Evolutionary conservation across 1,140 invertebrate species (phyloP), one percentile per base, ranked within the genome.

Genomic region (Wasmannia auropunctata): DNA sequence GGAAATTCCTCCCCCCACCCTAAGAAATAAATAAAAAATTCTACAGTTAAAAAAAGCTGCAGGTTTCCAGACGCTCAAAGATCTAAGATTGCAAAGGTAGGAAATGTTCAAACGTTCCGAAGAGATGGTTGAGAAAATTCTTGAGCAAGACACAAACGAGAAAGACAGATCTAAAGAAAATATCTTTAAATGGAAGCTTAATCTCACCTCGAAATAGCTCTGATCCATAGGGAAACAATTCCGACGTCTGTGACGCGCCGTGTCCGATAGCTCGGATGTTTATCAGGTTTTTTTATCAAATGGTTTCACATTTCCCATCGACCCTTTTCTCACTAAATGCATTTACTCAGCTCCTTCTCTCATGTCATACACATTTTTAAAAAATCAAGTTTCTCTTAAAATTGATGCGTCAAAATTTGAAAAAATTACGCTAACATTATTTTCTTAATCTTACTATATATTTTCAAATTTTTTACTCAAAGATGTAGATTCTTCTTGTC

Each of bases 201-300:
- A 72, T 72, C 31, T 69, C 10, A 37, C 10, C 43, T 67, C 43
- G 54, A 46, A 79, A 67, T 51, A 40, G n/a, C 46, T 80, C 19
- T 70, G 77, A 80, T 80, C 7, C 46, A 80, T 16, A 43, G 54
- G 16, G 3, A 80, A 70, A 69, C 62, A 80, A 80, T 69, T 10
- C 14, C 46, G n/a, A 69, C n/a, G 62, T 34, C 3, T 43, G 11
- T 56, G 51, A 70, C n/a, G 37, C 4, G 34, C 46, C 49, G 14
- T 37, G 49, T 58, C 28, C 58, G 22, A 72, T 40, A n/a, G 11
- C 11, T 67, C 37, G 3, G 37, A 46, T 43, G 28, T 83, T 83
- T 72, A 81, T 81, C 34, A 43, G 34, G 67, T 22, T 80, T 81
- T 65, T 72, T 56, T 74, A 72, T 72, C 37, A 25, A 28, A 72